A percentile compares a stretch with the other conserved stretches of the same genome.
phyloP scores from a whole-genome alignment of 2,797 vertebrate species.

The Phoebastria nigripes region DNA sequence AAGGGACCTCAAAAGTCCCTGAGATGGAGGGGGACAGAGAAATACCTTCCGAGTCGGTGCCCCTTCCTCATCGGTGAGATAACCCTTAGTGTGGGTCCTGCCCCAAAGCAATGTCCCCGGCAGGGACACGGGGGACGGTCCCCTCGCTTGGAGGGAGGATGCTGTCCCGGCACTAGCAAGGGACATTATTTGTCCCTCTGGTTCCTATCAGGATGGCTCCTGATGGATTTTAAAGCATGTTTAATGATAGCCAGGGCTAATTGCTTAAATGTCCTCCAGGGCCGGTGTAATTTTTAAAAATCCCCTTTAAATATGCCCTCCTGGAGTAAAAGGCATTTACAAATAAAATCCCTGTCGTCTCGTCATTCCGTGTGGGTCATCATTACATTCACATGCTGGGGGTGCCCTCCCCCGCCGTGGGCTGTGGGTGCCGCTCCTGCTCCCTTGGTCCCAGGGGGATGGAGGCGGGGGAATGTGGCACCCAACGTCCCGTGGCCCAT shows the following conservation, averaged over 20 bases:
- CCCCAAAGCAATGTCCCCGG: rapidly evolving
- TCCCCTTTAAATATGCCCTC: background rate
- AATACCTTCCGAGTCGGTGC: rapidly evolving
- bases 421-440: background rate
- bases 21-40: background rate
- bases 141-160: rapidly evolving
- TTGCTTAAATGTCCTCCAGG: background rate
- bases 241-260: background rate
- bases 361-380: rapidly evolving
- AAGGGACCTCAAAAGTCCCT: background rate
- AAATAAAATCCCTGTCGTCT: background rate
- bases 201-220: background rate
- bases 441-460: background rate
- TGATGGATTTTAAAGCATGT: background rate
- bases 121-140: background rate
- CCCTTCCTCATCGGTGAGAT: background rate
- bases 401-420: background rate
- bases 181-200: background rate
- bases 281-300: background rate
- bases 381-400: background rate
- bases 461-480: background rate
- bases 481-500: rapidly evolving
- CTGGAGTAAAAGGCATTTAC: background rate
- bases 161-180: background rate
- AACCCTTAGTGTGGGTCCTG: background rate